phyloP scores from a whole-genome alignment of 2,113 vertebrate species.

The Oncorhynchus gorbuscha region DNA sequence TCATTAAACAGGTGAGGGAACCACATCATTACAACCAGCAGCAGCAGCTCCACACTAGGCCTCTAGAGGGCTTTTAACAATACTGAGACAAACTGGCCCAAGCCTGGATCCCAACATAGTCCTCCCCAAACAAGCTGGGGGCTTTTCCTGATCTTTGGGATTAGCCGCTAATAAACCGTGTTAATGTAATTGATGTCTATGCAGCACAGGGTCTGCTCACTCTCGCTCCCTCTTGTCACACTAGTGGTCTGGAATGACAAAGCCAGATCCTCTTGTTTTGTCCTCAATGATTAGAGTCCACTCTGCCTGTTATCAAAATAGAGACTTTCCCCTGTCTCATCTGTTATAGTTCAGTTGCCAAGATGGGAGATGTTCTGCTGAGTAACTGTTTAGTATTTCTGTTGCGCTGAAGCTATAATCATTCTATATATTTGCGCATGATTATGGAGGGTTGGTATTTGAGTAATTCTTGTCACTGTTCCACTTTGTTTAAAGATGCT shows the following conservation, averaged over 20 bases:
- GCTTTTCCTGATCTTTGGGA: neutral
- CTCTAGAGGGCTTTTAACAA: too few species aligned
- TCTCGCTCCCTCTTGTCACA: neutral
- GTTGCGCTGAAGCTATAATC: neutral
- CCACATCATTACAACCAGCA: slow-evolving; percentile 24
- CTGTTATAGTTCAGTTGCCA: neutral
- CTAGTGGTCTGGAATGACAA: neutral
- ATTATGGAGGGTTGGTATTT: too few species aligned
- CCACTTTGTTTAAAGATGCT: too few species aligned
- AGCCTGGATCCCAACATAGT: too few species aligned
- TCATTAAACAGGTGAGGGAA: slow-evolving; percentile 83
- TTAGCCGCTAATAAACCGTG: neutral
- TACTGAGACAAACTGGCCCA: too few species aligned
- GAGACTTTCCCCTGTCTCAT: neutral
- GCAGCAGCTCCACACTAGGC: neutral
- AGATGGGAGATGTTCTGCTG: neutral
- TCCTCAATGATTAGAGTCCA: neutral
- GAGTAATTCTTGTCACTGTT: too few species aligned
- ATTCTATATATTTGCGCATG: neutral
- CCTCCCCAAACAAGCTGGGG: too few species aligned
- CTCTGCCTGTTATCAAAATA: neutral
- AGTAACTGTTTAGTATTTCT: neutral
- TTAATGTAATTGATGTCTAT: neutral
- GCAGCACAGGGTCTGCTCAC: neutral
- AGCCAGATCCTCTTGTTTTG: neutral